A percentile compares a stretch with the other conserved stretches of the same genome.
phyloP scores from a whole-genome alignment of 2,113 vertebrate genomes.

The Rhadina sibilatrix region DNA sequence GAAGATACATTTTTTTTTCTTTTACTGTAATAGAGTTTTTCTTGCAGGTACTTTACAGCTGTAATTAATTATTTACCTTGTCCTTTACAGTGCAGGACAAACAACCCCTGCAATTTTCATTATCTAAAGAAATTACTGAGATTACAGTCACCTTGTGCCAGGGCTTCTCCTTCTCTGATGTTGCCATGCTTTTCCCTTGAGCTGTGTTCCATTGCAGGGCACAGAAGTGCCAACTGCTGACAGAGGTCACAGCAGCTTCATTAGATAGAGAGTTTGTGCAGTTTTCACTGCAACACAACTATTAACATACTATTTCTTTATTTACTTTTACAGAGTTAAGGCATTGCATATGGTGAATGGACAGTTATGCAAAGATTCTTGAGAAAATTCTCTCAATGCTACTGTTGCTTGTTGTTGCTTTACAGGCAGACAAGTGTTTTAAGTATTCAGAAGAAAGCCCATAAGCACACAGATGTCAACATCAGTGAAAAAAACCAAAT shows the following conservation, averaged over 20 bases:
- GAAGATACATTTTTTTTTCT: background rate
- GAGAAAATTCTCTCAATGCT: background rate
- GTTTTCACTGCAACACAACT: background rate
- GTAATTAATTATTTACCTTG: slow-evolving; percentile 31
- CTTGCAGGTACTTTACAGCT: background rate
- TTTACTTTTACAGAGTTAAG: background rate
- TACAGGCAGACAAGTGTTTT: background rate
- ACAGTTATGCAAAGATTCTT: background rate
- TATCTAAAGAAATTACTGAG: background rate
- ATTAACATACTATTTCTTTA: background rate
- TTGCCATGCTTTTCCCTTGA: background rate
- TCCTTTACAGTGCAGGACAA: background rate
- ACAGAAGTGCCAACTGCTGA: background rate
- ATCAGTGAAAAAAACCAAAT: background rate
- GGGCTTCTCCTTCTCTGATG: background rate
- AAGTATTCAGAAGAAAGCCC: background rate
- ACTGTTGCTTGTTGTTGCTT: background rate
- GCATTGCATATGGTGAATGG: background rate
- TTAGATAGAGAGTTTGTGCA: background rate
- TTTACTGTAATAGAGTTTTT: background rate
- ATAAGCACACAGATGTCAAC: background rate
- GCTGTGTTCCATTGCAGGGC: background rate
- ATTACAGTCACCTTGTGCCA: background rate
- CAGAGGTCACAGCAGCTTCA: background rate
- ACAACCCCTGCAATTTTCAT: slow-evolving; percentile 13